phyloP scores from a whole-genome alignment of 2,888 invertebrate species.

The Tachystola acroxantha region DNA sequence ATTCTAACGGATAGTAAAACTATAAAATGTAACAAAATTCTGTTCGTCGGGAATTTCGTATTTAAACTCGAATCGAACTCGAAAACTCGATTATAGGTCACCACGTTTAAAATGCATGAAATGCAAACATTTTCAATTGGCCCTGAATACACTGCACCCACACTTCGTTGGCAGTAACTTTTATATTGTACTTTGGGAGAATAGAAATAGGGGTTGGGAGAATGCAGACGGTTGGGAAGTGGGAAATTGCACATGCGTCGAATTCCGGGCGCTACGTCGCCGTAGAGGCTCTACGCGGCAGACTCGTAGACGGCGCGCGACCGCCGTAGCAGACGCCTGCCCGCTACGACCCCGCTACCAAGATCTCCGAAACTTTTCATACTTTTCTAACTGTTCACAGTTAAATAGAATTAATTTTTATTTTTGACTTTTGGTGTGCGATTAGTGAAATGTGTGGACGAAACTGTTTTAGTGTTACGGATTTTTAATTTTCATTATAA shows the following conservation, averaged over 20 bases:
- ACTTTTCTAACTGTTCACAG: conserved; percentile 50
- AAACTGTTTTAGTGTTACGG: conserved; percentile 22
- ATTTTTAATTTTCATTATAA: conserved; percentile 21
- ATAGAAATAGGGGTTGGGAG: conserved; percentile 20
- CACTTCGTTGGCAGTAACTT: conserved; percentile 3
- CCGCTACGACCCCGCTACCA: conserved; percentile 44
- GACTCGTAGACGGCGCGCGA: conserved; percentile 53
- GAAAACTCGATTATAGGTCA: conserved; percentile 25
- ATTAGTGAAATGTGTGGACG: conserved; percentile 14
- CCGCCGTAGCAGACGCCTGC: conserved; percentile 42
- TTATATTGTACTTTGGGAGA: conserved; percentile 22
- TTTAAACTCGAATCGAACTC: background rate
- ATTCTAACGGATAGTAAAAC: too few relatives aligned
- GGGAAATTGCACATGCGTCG: conserved; percentile 68
- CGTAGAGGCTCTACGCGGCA: conserved; percentile 39
- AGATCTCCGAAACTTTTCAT: conserved; percentile 61
- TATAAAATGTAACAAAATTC: too few relatives aligned
- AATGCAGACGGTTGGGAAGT: conserved; percentile 22
- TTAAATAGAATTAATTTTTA: conserved; percentile 21
- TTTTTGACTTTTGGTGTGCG: conserved; percentile 36
- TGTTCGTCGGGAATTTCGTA: too few relatives aligned
- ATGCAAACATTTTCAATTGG: conserved; percentile 41
- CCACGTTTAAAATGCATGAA: conserved; percentile 49
- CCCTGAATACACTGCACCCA: conserved; percentile 32
- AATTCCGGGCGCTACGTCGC: conserved; percentile 30